Evolutionary conservation across 2,797 vertebrate species (phyloP).

Genomic region (Enteromius radiatus): DNA sequence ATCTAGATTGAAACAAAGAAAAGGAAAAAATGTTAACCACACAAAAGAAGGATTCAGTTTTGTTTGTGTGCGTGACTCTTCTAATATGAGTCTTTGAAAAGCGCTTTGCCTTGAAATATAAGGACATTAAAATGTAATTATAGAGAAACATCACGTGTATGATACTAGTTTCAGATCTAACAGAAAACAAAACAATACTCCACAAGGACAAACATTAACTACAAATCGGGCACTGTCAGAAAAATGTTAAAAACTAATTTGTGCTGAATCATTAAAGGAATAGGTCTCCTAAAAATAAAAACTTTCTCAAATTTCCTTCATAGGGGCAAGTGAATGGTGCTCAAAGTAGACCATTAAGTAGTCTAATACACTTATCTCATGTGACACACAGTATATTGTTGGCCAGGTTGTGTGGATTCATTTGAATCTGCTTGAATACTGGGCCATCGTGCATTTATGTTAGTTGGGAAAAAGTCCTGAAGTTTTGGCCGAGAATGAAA

Average conservation of each 20-base stretch:
- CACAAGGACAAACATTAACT: neutral
- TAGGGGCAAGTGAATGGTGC: neutral
- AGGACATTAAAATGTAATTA: neutral
- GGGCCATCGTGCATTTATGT: neutral
- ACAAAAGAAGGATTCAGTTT: neutral
- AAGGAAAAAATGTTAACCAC: conserved; percentile 1
- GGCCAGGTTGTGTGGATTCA: neutral
- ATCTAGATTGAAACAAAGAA: conserved; percentile 8
- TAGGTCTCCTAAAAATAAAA: neutral
- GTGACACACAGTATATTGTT: neutral
- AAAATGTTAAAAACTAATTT: neutral
- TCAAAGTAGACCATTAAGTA: neutral
- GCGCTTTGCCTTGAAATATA: conserved; percentile 10
- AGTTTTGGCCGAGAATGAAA: neutral
- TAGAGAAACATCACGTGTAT: neutral
- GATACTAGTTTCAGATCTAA: neutral
- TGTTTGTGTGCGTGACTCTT: neutral
- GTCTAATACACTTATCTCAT: neutral
- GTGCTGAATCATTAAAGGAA: neutral
- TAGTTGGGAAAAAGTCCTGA: neutral
- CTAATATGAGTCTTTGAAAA: neutral
- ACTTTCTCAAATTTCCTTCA: neutral
- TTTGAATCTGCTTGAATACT: neutral
- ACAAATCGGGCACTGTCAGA: neutral
- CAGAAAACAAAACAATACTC: neutral